Conservation (phyloP, 1,140 invertebrate genomes). For the Hetaerina americana region DNA sequence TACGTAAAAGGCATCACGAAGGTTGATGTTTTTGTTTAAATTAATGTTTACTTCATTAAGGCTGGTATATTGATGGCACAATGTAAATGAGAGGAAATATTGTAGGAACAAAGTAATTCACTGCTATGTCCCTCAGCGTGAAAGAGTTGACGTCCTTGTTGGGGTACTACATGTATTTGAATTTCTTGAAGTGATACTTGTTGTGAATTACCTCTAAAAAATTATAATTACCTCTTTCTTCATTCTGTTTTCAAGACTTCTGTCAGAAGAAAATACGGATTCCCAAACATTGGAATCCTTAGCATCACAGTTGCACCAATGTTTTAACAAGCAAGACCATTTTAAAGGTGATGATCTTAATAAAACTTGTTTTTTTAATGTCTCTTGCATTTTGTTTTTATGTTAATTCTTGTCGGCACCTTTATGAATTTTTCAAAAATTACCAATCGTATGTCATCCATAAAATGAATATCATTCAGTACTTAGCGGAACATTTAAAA, state of each 20-base stretch:
- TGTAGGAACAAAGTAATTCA: too few species aligned
- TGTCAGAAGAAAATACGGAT: slow-evolving; percentile 50
- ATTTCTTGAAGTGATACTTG: background rate
- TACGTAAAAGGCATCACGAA: too few species aligned
- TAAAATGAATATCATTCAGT: too few species aligned
- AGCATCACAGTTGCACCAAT: slow-evolving; percentile 54
- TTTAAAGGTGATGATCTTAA: slow-evolving; percentile 46
- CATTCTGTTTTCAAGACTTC: slow-evolving; percentile 41
- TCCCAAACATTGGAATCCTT: slow-evolving; percentile 48
- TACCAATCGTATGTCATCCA: too few species aligned
- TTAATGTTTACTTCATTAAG: too few species aligned
- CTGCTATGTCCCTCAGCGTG: slow-evolving; percentile 17
- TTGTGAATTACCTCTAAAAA: background rate
- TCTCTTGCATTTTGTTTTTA: background rate
- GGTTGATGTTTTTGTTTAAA: too few species aligned
- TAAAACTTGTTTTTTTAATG: background rate
- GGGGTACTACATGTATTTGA: slow-evolving; percentile 15
- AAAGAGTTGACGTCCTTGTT: slow-evolving; percentile 18
- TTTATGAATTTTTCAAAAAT: too few species aligned
- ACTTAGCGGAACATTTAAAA: too few species aligned
- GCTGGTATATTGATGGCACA: too few species aligned
- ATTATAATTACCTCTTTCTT: slow-evolving; percentile 4
- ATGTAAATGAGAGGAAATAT: too few species aligned
- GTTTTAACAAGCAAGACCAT: slow-evolving; percentile 57
- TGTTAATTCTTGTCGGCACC: too few species aligned